Conservation (phyloP, 2,888 invertebrate genomes). For the Amblyjoppa proteus region DNA sequence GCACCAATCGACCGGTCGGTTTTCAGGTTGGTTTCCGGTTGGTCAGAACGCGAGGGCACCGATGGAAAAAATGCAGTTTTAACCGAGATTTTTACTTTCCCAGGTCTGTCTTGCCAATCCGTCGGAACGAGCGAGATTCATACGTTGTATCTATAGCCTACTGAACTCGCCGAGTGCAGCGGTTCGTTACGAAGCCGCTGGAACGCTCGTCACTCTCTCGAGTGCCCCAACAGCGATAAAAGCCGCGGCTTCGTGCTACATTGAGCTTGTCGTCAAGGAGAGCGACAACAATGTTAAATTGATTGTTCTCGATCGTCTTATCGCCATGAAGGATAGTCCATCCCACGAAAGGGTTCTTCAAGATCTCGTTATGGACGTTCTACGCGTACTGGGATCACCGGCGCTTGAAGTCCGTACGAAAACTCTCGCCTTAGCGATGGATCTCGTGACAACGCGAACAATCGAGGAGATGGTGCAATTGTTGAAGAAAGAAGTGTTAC, state of each 20-base stretch:
- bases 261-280: conserved; percentile 99
- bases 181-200: conserved; percentile 99
- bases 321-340: conserved; percentile 93
- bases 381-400: conserved; percentile 93
- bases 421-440: conserved; percentile 93
- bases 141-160: conserved; percentile 98
- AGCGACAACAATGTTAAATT: conserved; percentile 99
- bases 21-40: too few species aligned
- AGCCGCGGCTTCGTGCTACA: conserved; percentile 99
- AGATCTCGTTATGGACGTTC: conserved; percentile 98
- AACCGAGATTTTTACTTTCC: conserved; percentile 22
- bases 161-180: conserved; percentile 98
- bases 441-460: conserved; percentile 95
- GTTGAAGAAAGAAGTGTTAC: conserved; percentile 96
- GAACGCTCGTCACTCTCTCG: conserved; percentile 98
- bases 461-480: conserved; percentile 98
- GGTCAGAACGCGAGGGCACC: background rate
- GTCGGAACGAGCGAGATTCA: conserved; percentile 97
- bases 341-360: conserved; percentile 94
- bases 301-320: conserved; percentile 97
- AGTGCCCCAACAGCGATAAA: conserved; percentile 98
- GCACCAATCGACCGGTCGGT: too few species aligned
- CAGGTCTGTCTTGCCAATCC: conserved; percentile 98
- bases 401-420: conserved; percentile 98
- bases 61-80: background rate